phyloP scores from a whole-genome alignment of 1,140 invertebrate species.

The Solen grandis region DNA sequence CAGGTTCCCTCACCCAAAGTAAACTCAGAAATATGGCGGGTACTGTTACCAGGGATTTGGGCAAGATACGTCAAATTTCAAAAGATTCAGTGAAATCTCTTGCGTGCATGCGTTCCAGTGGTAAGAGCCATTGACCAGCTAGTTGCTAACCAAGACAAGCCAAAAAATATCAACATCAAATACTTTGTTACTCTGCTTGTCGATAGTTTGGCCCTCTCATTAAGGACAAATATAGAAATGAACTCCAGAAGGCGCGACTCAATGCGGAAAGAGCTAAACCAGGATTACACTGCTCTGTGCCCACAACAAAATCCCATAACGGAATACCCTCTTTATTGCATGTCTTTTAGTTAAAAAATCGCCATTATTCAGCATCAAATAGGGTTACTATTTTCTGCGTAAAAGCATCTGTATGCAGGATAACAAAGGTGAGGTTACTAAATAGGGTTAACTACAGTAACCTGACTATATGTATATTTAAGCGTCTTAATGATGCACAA shows the following conservation, averaged over 20 bases:
- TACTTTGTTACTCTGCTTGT: conserved; percentile 10
- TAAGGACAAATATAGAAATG: neutral
- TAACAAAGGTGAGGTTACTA: no score
- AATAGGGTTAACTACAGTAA: no score
- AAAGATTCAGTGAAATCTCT: conserved; percentile 14
- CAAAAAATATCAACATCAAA: neutral
- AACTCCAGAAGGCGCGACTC: conserved; percentile 17
- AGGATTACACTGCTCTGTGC: conserved; percentile 1
- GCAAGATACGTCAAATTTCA: neutral
- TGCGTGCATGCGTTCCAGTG: neutral
- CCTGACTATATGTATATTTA: no score
- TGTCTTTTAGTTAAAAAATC: no score
- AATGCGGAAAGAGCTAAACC: conserved; percentile 9
- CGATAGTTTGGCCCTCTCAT: conserved; percentile 1
- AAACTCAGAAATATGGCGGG: conserved; percentile 23
- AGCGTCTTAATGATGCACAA: no score
- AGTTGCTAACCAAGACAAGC: neutral
- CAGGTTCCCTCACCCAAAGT: conserved; percentile 3
- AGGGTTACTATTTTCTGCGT: no score
- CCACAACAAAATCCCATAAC: conserved; percentile 6
- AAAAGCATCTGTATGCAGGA: no score
- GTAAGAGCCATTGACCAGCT: neutral
- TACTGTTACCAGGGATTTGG: neutral
- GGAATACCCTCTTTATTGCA: no score
- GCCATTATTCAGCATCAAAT: no score